Base-by-base conservation (phyloP, 2,888 invertebrate genomes). In the Anthophora plumipes region DNA sequence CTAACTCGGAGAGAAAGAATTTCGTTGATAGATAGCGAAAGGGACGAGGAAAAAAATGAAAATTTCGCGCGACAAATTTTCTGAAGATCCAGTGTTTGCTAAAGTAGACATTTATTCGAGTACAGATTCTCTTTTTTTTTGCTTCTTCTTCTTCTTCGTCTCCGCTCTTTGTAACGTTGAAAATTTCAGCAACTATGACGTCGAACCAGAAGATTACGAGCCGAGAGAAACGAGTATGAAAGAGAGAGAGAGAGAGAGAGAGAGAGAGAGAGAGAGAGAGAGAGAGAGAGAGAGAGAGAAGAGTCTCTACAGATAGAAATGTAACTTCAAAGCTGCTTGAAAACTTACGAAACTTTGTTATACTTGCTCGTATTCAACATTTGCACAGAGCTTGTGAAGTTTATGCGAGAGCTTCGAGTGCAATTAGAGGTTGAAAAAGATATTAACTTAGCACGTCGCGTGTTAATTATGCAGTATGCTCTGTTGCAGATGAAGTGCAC, bases 401-500 rank as follows among this genome's bases (percentile, higher is more conserved):
- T 46, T 43, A 20, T 43, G 46, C 37, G 17, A 37, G 14, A 57
- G 37, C 20, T 69, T 48, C 37, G 37, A 39, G 48, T 39, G 69
- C 37, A 59, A 59, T 69, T 59, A 48, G 39, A 14, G 37, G 48
- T 37, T 69, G 37, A 22, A 57, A 48, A 69, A 59, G 69, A 48
- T 59, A 25, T 41, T 41, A 54, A 67, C 41, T 67, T 48, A 4
- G 5, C 2, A 37, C 14, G 20, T 20, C 39, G 22, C 17, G 22
- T 66, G 20, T 64, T 37, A 39, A 64, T 64, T 64, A 50, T 50
- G 64, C 50, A 14, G 25, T 14, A 17, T 12, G 31, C 6, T 11
- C 22, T 5, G 7, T 31, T 48, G 12, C 48, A 12, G n/a, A 2
- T 12, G 3, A 20, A 39, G 14, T 46, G 46, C 14, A 46, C 31